phyloP scores from a whole-genome alignment of 35 echinoderm and acorn worm species.

The Apostichopus parvimensis region DNA sequence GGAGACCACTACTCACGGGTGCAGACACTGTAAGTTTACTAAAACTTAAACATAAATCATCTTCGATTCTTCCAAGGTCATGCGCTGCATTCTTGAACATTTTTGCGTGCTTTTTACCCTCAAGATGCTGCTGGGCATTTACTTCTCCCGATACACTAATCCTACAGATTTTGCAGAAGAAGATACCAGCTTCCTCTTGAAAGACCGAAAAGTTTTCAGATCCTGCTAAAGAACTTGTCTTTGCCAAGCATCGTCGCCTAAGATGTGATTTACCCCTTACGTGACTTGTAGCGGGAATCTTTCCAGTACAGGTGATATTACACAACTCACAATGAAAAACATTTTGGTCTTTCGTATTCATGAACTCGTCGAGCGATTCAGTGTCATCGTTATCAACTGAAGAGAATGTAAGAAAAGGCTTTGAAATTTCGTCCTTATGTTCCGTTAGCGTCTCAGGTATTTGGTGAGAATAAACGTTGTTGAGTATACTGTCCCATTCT shows the following conservation, averaged over 20 bases:
- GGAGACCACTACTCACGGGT: too few relatives aligned
- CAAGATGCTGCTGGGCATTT: constrained; percentile 4
- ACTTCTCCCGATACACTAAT: neutral
- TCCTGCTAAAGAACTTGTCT: neutral
- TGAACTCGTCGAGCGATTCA: neutral
- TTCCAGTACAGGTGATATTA: neutral
- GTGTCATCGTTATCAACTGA: neutral
- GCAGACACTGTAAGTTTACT: too few relatives aligned
- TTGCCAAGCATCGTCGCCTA: neutral
- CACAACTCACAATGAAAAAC: neutral
- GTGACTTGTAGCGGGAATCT: constrained; percentile 20
- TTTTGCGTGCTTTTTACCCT: neutral
- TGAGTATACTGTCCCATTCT: neutral
- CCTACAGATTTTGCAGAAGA: neutral
- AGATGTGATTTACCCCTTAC: neutral
- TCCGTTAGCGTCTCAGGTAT: neutral
- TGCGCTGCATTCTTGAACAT: neutral
- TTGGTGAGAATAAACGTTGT: neutral
- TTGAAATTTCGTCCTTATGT: neutral
- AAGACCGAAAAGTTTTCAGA: neutral
- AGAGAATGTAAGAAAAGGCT: too few relatives aligned
- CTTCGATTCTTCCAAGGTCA: too few relatives aligned
- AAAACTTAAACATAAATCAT: too few relatives aligned
- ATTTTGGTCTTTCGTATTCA: neutral
- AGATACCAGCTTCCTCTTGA: neutral